Percentiles rank a stretch among this genome's conserved stretches.
These are phyloP conservation scores for Junco hyemalis DNA, from an alignment of 2,113 vertebrate genomes.

Conservation along the genomic window DNA sequence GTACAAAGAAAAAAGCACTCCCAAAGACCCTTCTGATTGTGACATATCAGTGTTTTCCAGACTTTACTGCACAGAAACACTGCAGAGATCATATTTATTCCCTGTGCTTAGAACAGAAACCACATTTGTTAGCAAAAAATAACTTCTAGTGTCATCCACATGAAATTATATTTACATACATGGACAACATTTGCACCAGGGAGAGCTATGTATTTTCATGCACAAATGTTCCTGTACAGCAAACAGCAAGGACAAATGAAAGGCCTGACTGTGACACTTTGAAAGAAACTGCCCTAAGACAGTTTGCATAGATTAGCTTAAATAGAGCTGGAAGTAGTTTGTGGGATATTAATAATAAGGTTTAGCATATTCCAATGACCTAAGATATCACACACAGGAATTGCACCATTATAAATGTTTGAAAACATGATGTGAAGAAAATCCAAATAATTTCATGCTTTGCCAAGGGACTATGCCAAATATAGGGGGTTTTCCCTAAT, in stretches of 20 bases:
- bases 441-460: not conserved
- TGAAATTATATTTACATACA: not conserved
- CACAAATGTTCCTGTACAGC: not conserved
- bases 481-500: constrained; percentile 5
- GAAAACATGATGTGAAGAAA: not conserved
- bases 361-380: not conserved
- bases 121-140: not conserved
- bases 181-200: not conserved
- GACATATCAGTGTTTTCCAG: not conserved
- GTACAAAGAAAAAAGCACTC: not conserved
- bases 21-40: not conserved
- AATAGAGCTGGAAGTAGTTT: not conserved
- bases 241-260: not conserved
- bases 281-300: not conserved
- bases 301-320: not conserved
- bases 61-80: not conserved
- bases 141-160: not conserved
- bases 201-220: not conserved
- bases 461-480: not conserved
- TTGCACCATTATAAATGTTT: not conserved
- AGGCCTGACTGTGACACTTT: not conserved
- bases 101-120: not conserved
- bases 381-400: not conserved
- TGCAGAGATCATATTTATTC: not conserved
- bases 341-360: not conserved